Percentiles rank a stretch among this genome's conserved stretches.
phyloP scores from a whole-genome alignment of 1,140 invertebrate genomes.

The Eubasilissa regina region DNA sequence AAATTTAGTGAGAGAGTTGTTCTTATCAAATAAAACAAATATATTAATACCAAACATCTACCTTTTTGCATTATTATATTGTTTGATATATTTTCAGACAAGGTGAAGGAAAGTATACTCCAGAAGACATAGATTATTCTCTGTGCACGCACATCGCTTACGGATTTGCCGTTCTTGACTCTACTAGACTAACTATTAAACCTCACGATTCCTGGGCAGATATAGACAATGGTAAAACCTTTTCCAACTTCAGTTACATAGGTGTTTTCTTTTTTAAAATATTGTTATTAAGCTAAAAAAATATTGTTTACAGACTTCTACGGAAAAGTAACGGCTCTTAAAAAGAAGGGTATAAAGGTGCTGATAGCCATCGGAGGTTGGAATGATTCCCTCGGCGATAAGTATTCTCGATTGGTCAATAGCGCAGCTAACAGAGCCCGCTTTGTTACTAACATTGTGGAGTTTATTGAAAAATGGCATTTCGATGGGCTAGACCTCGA shows the following conservation, averaged over 20 bases:
- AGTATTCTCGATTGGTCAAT: conserved; percentile 77
- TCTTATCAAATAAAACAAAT: too few species aligned
- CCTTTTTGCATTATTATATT: neutral
- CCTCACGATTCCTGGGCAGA: conserved; percentile 79
- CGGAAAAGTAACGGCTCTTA: conserved; percentile 74
- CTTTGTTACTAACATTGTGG: conserved; percentile 76
- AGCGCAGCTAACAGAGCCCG: conserved; percentile 71
- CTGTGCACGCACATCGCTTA: conserved; percentile 85
- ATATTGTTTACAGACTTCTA: conserved; percentile 73
- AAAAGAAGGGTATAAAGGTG: conserved; percentile 77
- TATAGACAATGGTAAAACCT: conserved; percentile 74
- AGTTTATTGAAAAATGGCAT: conserved; percentile 77
- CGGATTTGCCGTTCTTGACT: conserved; percentile 79
- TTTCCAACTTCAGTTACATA: too few species aligned
- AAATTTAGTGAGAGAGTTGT: too few species aligned
- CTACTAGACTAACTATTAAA: conserved; percentile 72
- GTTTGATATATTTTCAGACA: conserved; percentile 67
- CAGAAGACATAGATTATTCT: conserved; percentile 77
- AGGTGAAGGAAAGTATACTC: conserved; percentile 77
- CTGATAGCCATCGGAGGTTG: conserved; percentile 82
- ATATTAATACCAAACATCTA: too few species aligned
- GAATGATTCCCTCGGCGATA: conserved; percentile 79
- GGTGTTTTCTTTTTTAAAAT: too few species aligned
- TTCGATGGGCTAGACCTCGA: conserved; percentile 83
- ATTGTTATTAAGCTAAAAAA: neutral